phyloP scores from a whole-genome alignment of 2,888 invertebrate genomes.

The Parnassius mnemosyne region DNA sequence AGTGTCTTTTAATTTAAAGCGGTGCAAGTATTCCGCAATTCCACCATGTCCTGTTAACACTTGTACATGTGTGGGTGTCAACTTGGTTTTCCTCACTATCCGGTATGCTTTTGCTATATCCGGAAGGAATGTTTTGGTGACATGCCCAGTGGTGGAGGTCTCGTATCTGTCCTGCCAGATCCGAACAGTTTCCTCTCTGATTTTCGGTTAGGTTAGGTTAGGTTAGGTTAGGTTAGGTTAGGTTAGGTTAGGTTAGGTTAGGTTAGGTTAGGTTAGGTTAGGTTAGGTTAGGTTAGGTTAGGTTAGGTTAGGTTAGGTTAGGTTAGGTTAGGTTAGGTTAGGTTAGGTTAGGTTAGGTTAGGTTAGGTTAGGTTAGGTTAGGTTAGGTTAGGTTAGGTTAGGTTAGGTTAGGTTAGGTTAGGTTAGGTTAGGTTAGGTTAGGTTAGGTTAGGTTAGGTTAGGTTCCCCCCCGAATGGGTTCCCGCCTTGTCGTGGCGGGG shows the following conservation, averaged over 20 bases:
- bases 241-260: conserved; percentile 31
- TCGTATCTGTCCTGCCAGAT: background rate
- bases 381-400: conserved; percentile 29
- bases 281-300: conserved; percentile 29
- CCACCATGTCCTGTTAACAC: too few species aligned
- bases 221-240: conserved; percentile 29
- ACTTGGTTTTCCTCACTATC: too few species aligned
- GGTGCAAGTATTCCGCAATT: too few species aligned
- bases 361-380: conserved; percentile 32
- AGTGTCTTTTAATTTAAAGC: too few species aligned
- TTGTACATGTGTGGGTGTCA: too few species aligned
- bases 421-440: too few species aligned
- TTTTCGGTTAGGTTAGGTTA: conserved; percentile 27
- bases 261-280: conserved; percentile 29
- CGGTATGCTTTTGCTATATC: too few species aligned
- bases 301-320: conserved; percentile 27
- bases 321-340: conserved; percentile 28
- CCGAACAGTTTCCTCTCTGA: conserved; percentile 18
- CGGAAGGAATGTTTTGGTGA: too few species aligned
- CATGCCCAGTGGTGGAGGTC: too few species aligned
- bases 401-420: conserved; percentile 33
- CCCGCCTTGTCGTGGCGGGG: too few species aligned
- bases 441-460: conserved; percentile 11
- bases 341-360: conserved; percentile 29
- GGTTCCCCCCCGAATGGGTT: too few species aligned